phyloP scores from a whole-genome alignment of 2,888 invertebrate genomes.

The Drosophila nigritarsus region DNA sequence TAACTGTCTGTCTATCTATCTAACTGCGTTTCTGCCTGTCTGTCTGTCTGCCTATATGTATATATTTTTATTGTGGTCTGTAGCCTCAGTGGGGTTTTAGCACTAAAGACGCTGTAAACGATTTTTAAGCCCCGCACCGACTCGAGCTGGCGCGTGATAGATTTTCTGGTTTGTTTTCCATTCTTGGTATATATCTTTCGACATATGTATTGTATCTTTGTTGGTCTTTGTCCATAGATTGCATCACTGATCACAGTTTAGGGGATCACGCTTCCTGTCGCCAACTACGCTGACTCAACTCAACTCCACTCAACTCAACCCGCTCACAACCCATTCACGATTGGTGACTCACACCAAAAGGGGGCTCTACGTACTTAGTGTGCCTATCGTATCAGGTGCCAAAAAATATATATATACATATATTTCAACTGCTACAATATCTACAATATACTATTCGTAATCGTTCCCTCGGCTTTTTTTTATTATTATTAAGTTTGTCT shows the following conservation, averaged over 20 bases:
- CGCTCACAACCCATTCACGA: not conserved
- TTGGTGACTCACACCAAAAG: slow-evolving; percentile 33
- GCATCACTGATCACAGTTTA: slow-evolving; percentile 46
- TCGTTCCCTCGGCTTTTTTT: not conserved
- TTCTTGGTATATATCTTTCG: not conserved
- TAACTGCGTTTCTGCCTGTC: slow-evolving; percentile 13
- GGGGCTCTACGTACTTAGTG: slow-evolving; percentile 17
- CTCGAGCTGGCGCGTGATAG: slow-evolving; percentile 63
- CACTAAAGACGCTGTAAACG: slow-evolving; percentile 76
- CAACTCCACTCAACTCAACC: slow-evolving; percentile 2
- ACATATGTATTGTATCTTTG: not conserved
- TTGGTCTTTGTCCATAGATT: slow-evolving; percentile 39
- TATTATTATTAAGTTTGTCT: slow-evolving; percentile 12
- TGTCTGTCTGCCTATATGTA: not conserved
- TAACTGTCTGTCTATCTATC: slow-evolving; percentile 15
- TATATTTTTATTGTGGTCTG: slow-evolving; percentile 15
- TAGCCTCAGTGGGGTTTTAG: slow-evolving; percentile 54
- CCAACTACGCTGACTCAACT: slow-evolving; percentile 38
- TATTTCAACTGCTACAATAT: not conserved
- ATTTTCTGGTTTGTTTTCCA: not conserved
- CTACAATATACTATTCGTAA: slow-evolving; percentile 4
- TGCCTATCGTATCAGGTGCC: slow-evolving; percentile 43
- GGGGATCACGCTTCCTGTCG: slow-evolving; percentile 50
- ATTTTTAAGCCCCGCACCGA: slow-evolving; percentile 68
- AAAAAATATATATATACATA: slow-evolving; percentile 22